Percentiles rank a stretch among this genome's conserved stretches.
Evolutionary conservation across 2,797 vertebrate species (phyloP).

Genomic region (Myotis myotis): DNA sequence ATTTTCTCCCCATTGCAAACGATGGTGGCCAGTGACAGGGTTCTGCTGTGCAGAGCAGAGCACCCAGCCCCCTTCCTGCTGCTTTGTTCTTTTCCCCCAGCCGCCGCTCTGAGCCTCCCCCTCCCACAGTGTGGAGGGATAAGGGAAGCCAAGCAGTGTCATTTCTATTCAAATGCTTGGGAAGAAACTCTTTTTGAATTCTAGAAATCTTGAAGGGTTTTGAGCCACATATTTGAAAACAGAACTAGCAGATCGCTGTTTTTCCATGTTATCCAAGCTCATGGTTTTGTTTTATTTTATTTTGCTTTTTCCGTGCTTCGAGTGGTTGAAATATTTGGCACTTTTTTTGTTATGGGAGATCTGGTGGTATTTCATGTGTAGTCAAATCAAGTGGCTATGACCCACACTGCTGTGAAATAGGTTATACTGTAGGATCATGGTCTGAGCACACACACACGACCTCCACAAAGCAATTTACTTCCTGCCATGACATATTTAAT

Average conservation of each 20-base stretch:
- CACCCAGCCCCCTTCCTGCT: background rate
- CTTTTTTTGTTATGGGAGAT: background rate
- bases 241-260: background rate
- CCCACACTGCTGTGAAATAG: background rate
- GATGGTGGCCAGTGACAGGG: background rate
- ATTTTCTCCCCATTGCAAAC: background rate
- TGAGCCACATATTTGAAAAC: background rate
- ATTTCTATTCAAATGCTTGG: background rate
- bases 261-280: background rate
- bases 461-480: conserved; percentile 27
- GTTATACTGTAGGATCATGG: rapidly evolving
- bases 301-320: background rate
- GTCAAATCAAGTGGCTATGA: background rate
- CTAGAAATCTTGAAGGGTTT: background rate
- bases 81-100: background rate
- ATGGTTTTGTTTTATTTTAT: background rate
- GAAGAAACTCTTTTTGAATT: background rate
- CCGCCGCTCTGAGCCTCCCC: rapidly evolving
- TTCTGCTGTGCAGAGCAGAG: background rate
- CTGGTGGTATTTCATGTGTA: background rate
- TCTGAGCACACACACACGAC: background rate
- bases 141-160: background rate
- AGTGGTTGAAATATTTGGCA: background rate
- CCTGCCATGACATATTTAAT: background rate
- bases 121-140: rapidly evolving